Conservation (phyloP, 2,888 invertebrate genomes). For the Hirudinaria manillensis region DNA sequence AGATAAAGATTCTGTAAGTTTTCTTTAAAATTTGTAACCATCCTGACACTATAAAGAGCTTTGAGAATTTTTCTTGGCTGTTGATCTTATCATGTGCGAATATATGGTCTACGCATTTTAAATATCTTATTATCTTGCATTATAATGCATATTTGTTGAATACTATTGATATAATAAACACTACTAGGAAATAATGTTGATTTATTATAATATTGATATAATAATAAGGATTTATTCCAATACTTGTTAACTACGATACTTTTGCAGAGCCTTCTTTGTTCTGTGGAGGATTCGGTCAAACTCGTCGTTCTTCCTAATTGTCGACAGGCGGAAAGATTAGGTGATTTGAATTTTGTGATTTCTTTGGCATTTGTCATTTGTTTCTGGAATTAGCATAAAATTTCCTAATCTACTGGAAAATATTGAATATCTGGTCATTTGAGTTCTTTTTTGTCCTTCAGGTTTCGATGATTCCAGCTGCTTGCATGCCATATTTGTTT, state of each 20-base stretch:
- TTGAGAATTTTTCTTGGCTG: too few species aligned
- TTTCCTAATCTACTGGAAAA: background rate
- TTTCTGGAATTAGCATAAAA: background rate
- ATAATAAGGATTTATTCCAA: background rate
- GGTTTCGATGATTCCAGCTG: constrained; percentile 10
- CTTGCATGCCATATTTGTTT: constrained; percentile 18
- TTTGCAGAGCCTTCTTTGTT: background rate
- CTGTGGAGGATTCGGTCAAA: constrained; percentile 15
- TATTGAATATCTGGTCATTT: background rate
- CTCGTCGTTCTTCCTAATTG: background rate
- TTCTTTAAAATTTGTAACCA: too few species aligned
- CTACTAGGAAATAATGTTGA: too few species aligned
- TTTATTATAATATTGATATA: too few species aligned
- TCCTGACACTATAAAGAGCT: too few species aligned
- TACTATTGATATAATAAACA: too few species aligned
- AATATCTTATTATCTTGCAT: too few species aligned
- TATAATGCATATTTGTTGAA: too few species aligned
- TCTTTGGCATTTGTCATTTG: background rate
- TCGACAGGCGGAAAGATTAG: constrained; percentile 7
- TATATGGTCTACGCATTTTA: too few species aligned
- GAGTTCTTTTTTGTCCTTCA: background rate
- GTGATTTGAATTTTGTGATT: background rate
- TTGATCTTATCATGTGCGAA: too few species aligned
- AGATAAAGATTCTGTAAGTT: too few species aligned
- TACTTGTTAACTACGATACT: background rate